Base-by-base conservation (phyloP, 2,797 vertebrate species). In the Chrysocyon brachyurus region DNA sequence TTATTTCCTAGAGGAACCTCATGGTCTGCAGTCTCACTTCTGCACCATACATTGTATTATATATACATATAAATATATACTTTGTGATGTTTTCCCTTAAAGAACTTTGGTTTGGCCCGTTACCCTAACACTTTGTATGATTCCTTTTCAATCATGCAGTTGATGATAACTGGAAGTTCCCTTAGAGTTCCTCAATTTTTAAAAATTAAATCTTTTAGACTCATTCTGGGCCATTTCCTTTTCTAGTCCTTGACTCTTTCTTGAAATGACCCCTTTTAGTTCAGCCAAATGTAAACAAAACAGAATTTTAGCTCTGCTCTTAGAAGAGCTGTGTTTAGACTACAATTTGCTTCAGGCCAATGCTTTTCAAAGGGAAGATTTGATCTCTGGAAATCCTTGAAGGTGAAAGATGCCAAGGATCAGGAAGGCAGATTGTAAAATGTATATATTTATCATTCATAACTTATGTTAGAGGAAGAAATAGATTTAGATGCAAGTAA, bases 261-360 rank as follows among this genome's bases (percentile, higher is more conserved):
- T 97, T 83, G 57, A 96, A 96, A 97, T 97, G 96, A 97, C 85
- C 92, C 93, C 91, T 97, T 97, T 97, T 92, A 97, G 96, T 97
- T 91, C 97, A 97, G 87, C 91, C 92, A 96, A 90, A 97, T 97
- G 97, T 98, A 98, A 98, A 98, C 97, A 98, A 93, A 86, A 86
- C 24, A 22, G 85, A 93, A 95, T 92, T 89, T 97, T 57, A 87
- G 68, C 87, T 94, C 90, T 36, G 81, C 70, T 96, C 96, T 92
- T 84, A 40, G 14, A 83, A 97, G 91, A 78, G 52, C 81, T 92
- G 56, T 97, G 93, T 98, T 98, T 97, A 98, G 96, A 96, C 90
- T 96, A 70, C 81, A 78, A 96, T 96, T 97, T 95, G 82, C 97
- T 97, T 73, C 70, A 95, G 93, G 96, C 88, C 85, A 79, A 24